Base-by-base conservation (phyloP, 2,797 vertebrate species). In the Ataeniobius toweri region DNA sequence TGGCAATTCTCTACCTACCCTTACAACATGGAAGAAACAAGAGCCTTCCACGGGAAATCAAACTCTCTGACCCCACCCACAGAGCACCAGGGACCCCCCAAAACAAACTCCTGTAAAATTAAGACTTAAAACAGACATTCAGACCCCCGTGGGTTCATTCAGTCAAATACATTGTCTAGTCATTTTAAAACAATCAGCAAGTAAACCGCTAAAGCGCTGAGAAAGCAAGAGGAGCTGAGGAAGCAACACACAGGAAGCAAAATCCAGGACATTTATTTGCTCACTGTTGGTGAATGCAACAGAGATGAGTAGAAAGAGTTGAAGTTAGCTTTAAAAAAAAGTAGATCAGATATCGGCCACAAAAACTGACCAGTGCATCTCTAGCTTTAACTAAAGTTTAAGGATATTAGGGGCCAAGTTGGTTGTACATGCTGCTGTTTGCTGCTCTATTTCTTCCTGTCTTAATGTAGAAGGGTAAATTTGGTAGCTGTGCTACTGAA, bases 131-230 rank as follows among this genome's bases (percentile, higher is more conserved):
- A 94, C 81, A 90, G 83, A 93, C 89, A 82, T 89, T 88, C 89
- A 88, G 84, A 91, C 90, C 92, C 91, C 88, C 24, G 80, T 48
- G 86, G 89, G 90, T 92, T 94, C 86, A 82, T 94, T 95, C 94
- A 95, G 94, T 95, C 94, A 91, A 92, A 93, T 89, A 92, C 91
- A 93, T 92, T 86, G 91, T 89, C 89, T 88, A 89, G 85, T 83
- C 90, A 74, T 85, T 75, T 73, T 82, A 91, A 93, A 92, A 91
- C 84, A 85, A 89, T 79, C 90, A 82, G 86, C 81, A 88, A 86
- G 80, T 91, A 88, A 89, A 86, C 75, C 1, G 81, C 87, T 85
- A 80, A 94, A 93, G 93, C 93, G 90, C 85, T 86, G 86, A 87
- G 81, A 90, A 77, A 92, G 86, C 86, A 59, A 83, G 88, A 86